A percentile compares a stretch with the other conserved stretches of the same genome.
phyloP scores from a whole-genome alignment of 2,888 invertebrate genomes.

The Scaptomyza cyrtandrae region DNA sequence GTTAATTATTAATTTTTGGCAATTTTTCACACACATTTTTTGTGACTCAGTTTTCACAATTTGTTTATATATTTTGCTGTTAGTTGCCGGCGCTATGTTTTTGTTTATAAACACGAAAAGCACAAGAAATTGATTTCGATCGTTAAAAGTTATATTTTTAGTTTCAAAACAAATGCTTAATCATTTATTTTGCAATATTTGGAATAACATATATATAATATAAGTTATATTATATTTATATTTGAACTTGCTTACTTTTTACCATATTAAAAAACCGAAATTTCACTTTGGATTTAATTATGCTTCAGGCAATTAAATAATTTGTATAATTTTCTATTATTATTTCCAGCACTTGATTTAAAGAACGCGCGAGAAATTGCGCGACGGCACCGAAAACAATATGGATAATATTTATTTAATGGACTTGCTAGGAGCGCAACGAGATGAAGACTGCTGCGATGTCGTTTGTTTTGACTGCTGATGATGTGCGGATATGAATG shows the following conservation, averaged over 20 bases:
- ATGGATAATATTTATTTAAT: slow-evolving; percentile 16
- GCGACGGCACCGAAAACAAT: slow-evolving; percentile 21
- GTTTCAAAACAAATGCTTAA: slow-evolving; percentile 27
- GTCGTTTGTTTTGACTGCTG: slow-evolving; percentile 35
- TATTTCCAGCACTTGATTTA: slow-evolving; percentile 27
- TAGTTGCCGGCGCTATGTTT: slow-evolving; percentile 10
- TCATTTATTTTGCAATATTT: slow-evolving; percentile 29
- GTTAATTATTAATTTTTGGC: slow-evolving; percentile 47
- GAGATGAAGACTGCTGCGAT: slow-evolving; percentile 63
- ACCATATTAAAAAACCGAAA: slow-evolving; percentile 9
- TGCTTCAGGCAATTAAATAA: slow-evolving; percentile 18
- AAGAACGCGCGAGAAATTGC: slow-evolving; percentile 20
- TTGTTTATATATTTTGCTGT: slow-evolving; percentile 40
- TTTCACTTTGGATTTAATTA: slow-evolving; percentile 51
- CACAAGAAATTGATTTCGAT: slow-evolving; percentile 14
- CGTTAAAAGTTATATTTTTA: slow-evolving; percentile 45
- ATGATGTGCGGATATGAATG: slow-evolving; percentile 31
- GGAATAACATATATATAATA: not conserved
- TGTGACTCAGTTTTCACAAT: slow-evolving; percentile 24
- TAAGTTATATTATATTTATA: not conserved
- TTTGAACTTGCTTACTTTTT: slow-evolving; percentile 35
- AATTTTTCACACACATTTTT: slow-evolving; percentile 38
- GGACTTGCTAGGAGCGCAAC: slow-evolving; percentile 69
- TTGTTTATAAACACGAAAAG: slow-evolving; percentile 29
- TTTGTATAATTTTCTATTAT: slow-evolving; percentile 27